These are phyloP conservation scores for Chelonus formosanus DNA, from an alignment of 2,888 invertebrate genomes.

Conservation along the genomic window DNA sequence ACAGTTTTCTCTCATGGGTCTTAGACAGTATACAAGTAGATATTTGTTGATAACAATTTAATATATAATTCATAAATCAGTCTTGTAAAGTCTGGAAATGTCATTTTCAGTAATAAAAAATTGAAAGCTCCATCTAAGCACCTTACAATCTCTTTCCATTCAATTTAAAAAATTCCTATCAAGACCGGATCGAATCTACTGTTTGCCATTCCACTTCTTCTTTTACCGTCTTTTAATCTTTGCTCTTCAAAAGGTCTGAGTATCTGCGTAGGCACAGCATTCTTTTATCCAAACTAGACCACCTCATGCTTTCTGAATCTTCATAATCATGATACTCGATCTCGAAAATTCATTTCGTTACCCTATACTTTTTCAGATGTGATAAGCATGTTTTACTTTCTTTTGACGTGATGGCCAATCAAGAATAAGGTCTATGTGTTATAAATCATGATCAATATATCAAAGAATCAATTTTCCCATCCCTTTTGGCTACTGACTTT, in stretches of 20 bases:
- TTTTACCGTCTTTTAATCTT: background rate
- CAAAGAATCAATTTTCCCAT: constrained; percentile 31
- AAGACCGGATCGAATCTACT: background rate
- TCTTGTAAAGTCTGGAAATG: too few species aligned
- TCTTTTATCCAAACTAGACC: constrained; percentile 23
- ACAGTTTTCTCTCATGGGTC: too few species aligned
- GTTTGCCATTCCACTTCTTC: constrained; percentile 7
- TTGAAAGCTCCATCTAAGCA: too few species aligned
- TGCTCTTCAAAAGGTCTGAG: background rate
- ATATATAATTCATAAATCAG: too few species aligned
- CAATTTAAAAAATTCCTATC: background rate
- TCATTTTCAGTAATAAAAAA: too few species aligned
- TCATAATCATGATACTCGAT: constrained; percentile 9
- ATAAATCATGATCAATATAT: constrained; percentile 27
- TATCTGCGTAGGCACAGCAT: constrained; percentile 8
- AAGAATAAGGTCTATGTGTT: constrained; percentile 15
- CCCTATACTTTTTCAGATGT: constrained; percentile 6
- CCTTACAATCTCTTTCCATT: too few species aligned
- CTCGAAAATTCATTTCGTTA: constrained; percentile 8
- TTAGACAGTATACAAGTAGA: too few species aligned
- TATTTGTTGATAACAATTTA: too few species aligned
- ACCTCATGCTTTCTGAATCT: background rate
- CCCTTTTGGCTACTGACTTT: constrained; percentile 26
- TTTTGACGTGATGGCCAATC: background rate
- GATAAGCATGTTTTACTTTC: constrained; percentile 1